phyloP scores from a whole-genome alignment of 1,140 invertebrate genomes.

The Drosophila suzukii region DNA sequence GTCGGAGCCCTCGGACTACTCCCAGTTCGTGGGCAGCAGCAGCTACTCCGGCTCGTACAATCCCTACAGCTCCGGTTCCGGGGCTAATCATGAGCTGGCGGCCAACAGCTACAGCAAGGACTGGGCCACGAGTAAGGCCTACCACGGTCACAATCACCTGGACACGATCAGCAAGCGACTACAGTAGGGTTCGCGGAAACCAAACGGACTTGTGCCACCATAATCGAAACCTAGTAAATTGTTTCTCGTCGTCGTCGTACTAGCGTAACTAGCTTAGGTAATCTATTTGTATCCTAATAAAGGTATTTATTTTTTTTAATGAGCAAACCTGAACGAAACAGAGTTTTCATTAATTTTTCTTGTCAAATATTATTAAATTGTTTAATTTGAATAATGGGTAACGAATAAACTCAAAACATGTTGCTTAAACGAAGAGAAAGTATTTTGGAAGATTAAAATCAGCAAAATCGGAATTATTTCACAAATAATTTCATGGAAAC shows the following conservation, averaged over 20 bases:
- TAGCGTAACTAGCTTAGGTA: constrained; percentile 37
- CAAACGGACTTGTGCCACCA: constrained; percentile 40
- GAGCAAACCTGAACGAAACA: constrained; percentile 16
- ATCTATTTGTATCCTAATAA: constrained; percentile 58
- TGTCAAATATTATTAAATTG: too few relatives aligned
- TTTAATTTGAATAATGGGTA: too few relatives aligned
- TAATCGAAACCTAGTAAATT: constrained; percentile 50
- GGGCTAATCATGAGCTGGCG: constrained; percentile 58
- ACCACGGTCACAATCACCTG: constrained; percentile 74
- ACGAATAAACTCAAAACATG: too few relatives aligned
- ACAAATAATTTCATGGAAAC: too few relatives aligned
- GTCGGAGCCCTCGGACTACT: constrained; percentile 78
- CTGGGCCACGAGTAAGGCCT: constrained; percentile 78
- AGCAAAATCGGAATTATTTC: too few relatives aligned
- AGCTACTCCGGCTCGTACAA: constrained; percentile 69
- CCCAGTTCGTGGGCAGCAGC: constrained; percentile 75
- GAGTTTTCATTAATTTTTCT: too few relatives aligned
- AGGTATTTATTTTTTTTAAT: constrained; percentile 44
- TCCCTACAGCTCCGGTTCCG: constrained; percentile 49
- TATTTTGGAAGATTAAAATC: too few relatives aligned
- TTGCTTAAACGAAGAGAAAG: too few relatives aligned
- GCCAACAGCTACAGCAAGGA: constrained; percentile 70
- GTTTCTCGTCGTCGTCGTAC: constrained; percentile 25
- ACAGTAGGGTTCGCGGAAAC: constrained; percentile 37
- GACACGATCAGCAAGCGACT: constrained; percentile 79